Evolutionary conservation across 2,797 vertebrate genomes (phyloP).

Genomic region (Mallotus villosus): DNA sequence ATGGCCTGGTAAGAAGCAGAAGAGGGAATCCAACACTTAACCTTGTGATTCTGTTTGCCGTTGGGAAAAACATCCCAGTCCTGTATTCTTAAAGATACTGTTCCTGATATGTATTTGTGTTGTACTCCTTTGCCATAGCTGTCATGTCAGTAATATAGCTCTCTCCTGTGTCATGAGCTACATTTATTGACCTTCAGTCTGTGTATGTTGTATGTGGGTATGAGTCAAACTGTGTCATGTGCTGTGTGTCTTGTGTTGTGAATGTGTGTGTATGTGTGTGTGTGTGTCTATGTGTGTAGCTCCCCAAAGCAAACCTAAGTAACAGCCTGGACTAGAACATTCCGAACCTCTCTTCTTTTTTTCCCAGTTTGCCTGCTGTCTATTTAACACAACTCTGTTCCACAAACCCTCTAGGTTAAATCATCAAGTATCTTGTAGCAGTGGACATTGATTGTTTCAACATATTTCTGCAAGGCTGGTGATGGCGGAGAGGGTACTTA

Average conservation of each 20-base stretch:
- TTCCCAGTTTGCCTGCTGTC: slow-evolving; percentile 14
- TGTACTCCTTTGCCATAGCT: not conserved
- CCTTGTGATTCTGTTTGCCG: not conserved
- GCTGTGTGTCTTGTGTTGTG: not conserved
- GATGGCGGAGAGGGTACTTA: not conserved
- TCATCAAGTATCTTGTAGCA: too few species aligned
- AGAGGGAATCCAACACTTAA: slow-evolving; percentile 18
- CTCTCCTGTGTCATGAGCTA: too few species aligned
- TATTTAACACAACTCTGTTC: slow-evolving; percentile 11
- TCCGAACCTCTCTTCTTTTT: not conserved
- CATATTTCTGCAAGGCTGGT: not conserved
- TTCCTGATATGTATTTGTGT: not conserved
- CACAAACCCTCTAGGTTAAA: not conserved
- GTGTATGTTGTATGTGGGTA: not conserved
- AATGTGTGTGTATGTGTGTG: slow-evolving; percentile 1
- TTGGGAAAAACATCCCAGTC: not conserved
- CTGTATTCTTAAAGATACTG: not conserved
- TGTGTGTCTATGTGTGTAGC: slow-evolving; percentile 5
- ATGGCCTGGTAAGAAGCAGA: slow-evolving; percentile 32
- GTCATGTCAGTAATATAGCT: not conserved
- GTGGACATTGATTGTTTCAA: not conserved
- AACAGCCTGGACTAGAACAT: slow-evolving; percentile 7
- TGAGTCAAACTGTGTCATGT: not conserved
- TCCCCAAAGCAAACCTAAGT: slow-evolving; percentile 11
- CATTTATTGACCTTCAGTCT: not conserved